Evolutionary conservation across 1,140 invertebrate genomes (phyloP).

Genomic region (Drosophila hydei): DNA sequence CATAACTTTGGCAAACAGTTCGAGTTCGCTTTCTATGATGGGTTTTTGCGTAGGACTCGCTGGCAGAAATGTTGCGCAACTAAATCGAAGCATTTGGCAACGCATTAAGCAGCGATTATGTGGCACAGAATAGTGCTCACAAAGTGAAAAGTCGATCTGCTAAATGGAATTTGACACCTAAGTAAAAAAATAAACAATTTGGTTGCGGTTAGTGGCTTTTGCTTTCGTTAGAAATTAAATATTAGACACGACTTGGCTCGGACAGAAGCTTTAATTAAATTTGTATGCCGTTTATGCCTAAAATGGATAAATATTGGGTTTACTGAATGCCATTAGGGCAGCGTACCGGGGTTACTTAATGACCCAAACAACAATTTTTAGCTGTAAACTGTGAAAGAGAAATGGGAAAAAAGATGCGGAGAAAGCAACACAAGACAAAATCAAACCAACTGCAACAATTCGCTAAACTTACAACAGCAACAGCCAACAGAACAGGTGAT

Average conservation of each 20-base stretch:
- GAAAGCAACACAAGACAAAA: conserved; percentile 63
- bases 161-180: conserved; percentile 60
- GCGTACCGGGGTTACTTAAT: conserved; percentile 65
- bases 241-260: conserved; percentile 29
- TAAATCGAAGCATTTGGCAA: conserved; percentile 23
- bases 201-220: conserved; percentile 34
- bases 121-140: conserved; percentile 45
- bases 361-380: conserved; percentile 61
- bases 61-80: conserved; percentile 63
- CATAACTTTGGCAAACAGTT: conserved; percentile 21
- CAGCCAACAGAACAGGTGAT: conserved; percentile 56
- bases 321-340: conserved; percentile 48
- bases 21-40: conserved; percentile 56
- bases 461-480: conserved; percentile 40
- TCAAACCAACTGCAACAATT: conserved; percentile 72
- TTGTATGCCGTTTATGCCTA: conserved; percentile 67
- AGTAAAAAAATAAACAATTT: conserved; percentile 50
- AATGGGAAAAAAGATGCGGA: conserved; percentile 71
- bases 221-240: conserved; percentile 72
- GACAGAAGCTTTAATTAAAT: conserved; percentile 61
- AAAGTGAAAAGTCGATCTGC: conserved; percentile 62
- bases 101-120: conserved; percentile 65
- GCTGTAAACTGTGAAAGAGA: conserved; percentile 76
- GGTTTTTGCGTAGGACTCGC: conserved; percentile 47
- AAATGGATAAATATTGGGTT: conserved; percentile 34